Base-by-base conservation (phyloP, 2,113 vertebrate species). In the Mastomys coucha region DNA sequence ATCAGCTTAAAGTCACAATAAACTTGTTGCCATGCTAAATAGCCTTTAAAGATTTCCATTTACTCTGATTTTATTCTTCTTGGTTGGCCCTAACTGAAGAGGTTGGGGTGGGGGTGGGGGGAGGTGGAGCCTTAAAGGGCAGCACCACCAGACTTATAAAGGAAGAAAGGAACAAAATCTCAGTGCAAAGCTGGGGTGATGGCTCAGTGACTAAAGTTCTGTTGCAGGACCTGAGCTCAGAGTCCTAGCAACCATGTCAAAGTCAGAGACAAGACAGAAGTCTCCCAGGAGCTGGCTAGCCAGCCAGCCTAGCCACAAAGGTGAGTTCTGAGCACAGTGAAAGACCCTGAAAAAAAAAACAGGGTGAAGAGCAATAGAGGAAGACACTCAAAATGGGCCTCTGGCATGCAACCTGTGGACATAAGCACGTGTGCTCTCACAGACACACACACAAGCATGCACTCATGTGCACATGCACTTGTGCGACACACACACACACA, bases 1-100 rank as follows among this genome's bases (percentile, higher is more conserved):
- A 98, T 98, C 98, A 97, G 97, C 97, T 98, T 98, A 98, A 81
- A 90, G 93, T 97, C 84, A 88, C 94, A 95, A 93, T 98, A 93
- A 97, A 97, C 96, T 97, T 95, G 97, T 90, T 96, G 93, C 80
- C 67, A 96, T 36, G 56, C 95, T 97, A 97, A 98, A 97, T 97
- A 97, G 97, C 88, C 69, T 97, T 97, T 90, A 95, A 95, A 91
- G 94, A 96, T 95, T 97, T 97, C 93, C 87, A 92, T 97, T 93
- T 93, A 94, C 76, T 93, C 89, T 97, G 97, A 70, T 96, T 96
- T 93, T 72, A 20, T 94, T 94, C 96, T 93, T 91, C 92, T 63
- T 53, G 1, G 56, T 91, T 51, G 81, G 91, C 63, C 45, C 73
- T 94, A 72, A 28, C 22, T 82, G 42, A 49, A n/a, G 63, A 82